These are phyloP conservation scores for Saccostrea glomerata DNA, from an alignment of 1,140 invertebrate species.

Conservation along the genomic window DNA sequence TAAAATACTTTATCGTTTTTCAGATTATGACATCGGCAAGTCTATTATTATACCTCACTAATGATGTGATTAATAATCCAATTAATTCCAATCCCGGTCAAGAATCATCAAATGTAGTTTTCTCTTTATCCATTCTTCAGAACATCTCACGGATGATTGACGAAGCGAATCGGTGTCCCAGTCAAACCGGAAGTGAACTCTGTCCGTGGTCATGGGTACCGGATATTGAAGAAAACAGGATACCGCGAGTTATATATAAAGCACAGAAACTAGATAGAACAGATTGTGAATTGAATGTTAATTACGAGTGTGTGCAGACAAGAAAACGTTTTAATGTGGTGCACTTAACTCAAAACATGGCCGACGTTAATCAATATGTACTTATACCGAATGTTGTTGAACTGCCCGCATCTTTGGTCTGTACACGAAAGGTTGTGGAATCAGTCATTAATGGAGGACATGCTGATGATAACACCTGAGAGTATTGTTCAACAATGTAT, in stretches of 20 bases:
- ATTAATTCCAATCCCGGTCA: background rate
- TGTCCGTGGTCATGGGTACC: conserved; percentile 1
- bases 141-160: background rate
- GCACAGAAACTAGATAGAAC: background rate
- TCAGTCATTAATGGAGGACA: background rate
- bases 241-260: conserved; percentile 1
- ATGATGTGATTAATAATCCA: background rate
- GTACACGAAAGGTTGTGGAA: background rate
- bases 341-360: background rate
- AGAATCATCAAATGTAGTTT: background rate
- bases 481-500: too few relatives aligned
- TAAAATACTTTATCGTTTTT: background rate
- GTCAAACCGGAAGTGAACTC: background rate
- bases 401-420: background rate
- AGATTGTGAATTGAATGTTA: background rate
- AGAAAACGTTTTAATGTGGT: background rate
- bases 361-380: background rate
- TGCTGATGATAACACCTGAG: background rate
- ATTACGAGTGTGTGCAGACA: background rate
- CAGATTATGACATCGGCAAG: background rate
- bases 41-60: background rate
- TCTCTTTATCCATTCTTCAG: background rate
- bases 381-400: background rate
- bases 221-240: background rate
- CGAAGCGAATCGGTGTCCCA: background rate